phyloP scores from a whole-genome alignment of 2,888 invertebrate genomes.

The Lithophane semibrunnea region DNA sequence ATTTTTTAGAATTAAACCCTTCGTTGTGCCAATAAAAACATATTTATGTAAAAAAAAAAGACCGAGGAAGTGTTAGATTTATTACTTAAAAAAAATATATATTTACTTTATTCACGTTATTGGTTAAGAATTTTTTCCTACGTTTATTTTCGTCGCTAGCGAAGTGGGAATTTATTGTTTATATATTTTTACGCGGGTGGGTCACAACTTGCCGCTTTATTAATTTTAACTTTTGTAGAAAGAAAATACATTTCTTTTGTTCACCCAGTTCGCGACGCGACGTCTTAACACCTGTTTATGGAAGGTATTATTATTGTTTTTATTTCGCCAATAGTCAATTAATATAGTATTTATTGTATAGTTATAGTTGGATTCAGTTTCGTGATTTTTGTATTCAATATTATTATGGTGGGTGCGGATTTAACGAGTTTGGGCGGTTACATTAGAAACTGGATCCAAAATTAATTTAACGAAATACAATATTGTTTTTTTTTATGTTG shows the following conservation, averaged over 20 bases:
- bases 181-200: slow-evolving; percentile 66
- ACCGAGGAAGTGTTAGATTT: slow-evolving; percentile 62
- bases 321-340: slow-evolving; percentile 79
- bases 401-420: slow-evolving; percentile 46
- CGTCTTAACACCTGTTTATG: slow-evolving; percentile 66
- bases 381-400: slow-evolving; percentile 56
- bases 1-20: slow-evolving; percentile 63
- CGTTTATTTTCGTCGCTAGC: slow-evolving; percentile 67
- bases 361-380: slow-evolving; percentile 75
- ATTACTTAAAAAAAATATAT: slow-evolving; percentile 70
- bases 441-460: slow-evolving; percentile 72
- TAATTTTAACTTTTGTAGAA: slow-evolving; percentile 74
- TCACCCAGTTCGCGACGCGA: slow-evolving; percentile 71
- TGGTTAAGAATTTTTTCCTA: slow-evolving; percentile 77
- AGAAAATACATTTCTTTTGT: slow-evolving; percentile 77
- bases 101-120: slow-evolving; percentile 80
- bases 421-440: slow-evolving; percentile 51
- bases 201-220: slow-evolving; percentile 62
- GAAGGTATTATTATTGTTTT: slow-evolving; percentile 72
- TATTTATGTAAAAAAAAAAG: slow-evolving; percentile 55
- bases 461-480: slow-evolving; percentile 70
- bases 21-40: slow-evolving; percentile 65
- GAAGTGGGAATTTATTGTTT: slow-evolving; percentile 68
- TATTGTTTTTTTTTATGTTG: slow-evolving; percentile 75
- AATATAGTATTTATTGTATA: slow-evolving; percentile 79